A percentile compares a stretch with the other conserved stretches of the same genome.
Evolutionary conservation across 30 jellyfish, hydroid and myxozoan genomes (phyloP).

Genomic region (Catostylus mosaicus): DNA sequence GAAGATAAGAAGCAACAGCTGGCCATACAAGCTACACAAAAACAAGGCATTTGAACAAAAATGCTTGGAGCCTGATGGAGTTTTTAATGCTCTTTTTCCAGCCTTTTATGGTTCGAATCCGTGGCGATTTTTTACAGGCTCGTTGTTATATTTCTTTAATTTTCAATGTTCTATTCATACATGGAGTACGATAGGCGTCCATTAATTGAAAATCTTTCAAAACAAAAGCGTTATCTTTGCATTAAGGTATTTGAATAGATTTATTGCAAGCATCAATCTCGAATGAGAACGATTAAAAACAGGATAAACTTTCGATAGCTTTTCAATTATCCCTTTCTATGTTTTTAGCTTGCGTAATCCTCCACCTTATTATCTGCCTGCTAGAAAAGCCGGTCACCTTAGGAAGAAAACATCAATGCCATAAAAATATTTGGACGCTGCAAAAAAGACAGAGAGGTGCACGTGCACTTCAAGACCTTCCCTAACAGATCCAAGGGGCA

Average conservation of each 20-base stretch:
- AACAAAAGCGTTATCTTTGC: not conserved
- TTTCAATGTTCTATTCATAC: no score
- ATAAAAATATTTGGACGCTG: no score
- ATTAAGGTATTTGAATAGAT: not conserved
- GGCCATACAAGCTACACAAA: not conserved
- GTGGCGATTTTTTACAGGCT: no score
- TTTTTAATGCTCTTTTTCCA: no score
- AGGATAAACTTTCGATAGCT: not conserved
- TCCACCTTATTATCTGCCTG: not conserved
- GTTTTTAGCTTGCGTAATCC: not conserved
- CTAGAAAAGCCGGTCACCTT: not conserved
- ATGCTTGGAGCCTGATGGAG: no score
- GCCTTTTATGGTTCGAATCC: no score
- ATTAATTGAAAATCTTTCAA: not conserved
- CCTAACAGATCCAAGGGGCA: no score
- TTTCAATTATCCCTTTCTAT: not conserved
- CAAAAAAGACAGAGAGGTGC: no score
- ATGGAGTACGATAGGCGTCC: no score
- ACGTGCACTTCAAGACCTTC: no score
- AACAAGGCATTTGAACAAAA: not conserved
- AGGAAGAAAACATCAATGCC: slow-evolving; percentile 3
- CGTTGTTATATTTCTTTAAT: no score
- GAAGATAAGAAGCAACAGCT: no score
- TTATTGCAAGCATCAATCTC: not conserved
- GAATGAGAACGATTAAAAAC: not conserved